Evolutionary conservation across 2,888 invertebrate species (phyloP).

Genomic region (Tachystola acroxantha): DNA sequence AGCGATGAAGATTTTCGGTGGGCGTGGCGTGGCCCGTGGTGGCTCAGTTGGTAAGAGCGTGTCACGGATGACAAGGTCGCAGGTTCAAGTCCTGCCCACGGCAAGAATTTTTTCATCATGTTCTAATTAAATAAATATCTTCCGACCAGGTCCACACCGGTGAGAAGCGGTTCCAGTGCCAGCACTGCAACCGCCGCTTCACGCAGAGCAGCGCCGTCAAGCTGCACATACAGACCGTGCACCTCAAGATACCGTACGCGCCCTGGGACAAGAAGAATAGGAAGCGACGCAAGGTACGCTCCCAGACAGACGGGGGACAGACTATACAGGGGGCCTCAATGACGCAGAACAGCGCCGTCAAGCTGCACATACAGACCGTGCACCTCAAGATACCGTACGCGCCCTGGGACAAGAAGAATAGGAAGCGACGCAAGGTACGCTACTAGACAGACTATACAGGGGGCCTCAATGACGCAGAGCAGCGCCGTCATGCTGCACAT

Average conservation of each 20-base stretch:
- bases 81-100: too few relatives aligned
- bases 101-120: too few relatives aligned
- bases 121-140: too few relatives aligned
- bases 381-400: constrained; percentile 71
- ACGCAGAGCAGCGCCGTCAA: constrained; percentile 69
- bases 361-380: constrained; percentile 69
- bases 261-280: constrained; percentile 72
- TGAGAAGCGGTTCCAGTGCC: constrained; percentile 65
- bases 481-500: constrained; percentile 70
- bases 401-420: constrained; percentile 69
- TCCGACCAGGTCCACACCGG: constrained; percentile 60
- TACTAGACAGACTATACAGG: too few relatives aligned
- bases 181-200: constrained; percentile 65
- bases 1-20: too few relatives aligned
- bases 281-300: constrained; percentile 25
- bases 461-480: too few relatives aligned
- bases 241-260: constrained; percentile 69
- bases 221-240: constrained; percentile 69
- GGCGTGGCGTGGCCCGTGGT: too few relatives aligned
- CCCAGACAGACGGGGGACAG: too few relatives aligned
- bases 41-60: too few relatives aligned
- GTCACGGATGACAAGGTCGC: too few relatives aligned
- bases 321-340: too few relatives aligned
- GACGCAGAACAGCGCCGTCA: constrained; percentile 68
- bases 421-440: constrained; percentile 30